phyloP scores from a whole-genome alignment of 2,888 invertebrate genomes.

The Drosophila ezoana region DNA sequence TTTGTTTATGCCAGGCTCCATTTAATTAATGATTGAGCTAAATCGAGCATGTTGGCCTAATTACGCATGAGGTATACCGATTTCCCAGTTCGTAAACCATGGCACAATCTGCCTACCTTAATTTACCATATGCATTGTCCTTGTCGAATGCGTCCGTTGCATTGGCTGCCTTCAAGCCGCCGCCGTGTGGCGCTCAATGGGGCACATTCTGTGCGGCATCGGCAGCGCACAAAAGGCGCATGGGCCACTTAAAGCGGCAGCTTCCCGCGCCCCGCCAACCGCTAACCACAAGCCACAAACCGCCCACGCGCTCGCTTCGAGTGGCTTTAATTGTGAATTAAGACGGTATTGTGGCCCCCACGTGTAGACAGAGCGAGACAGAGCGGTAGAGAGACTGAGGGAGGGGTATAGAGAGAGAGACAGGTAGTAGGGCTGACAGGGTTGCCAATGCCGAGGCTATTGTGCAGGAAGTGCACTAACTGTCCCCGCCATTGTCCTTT shows the following conservation, averaged over 20 bases:
- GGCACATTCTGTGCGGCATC: conserved; percentile 54
- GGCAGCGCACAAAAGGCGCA: conserved; percentile 64
- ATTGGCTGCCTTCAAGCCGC: conserved; percentile 27
- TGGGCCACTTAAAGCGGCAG: conserved; percentile 68
- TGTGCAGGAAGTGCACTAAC: conserved; percentile 62
- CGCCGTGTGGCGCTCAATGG: conserved; percentile 52
- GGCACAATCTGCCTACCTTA: conserved; percentile 12
- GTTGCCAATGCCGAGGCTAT: conserved; percentile 74
- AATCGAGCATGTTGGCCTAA: conserved; percentile 38
- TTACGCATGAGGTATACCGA: conserved; percentile 22
- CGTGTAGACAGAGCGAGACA: conserved; percentile 47
- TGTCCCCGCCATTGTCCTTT: conserved; percentile 51
- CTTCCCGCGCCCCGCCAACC: neutral
- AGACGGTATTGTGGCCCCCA: conserved; percentile 82
- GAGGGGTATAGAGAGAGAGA: neutral
- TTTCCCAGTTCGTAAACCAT: conserved; percentile 11
- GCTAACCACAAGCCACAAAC: neutral
- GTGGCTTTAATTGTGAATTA: conserved; percentile 84
- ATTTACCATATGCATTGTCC: conserved; percentile 45
- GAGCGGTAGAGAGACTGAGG: neutral
- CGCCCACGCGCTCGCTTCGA: conserved; percentile 60
- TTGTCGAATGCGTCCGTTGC: conserved; percentile 43
- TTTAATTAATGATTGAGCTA: conserved; percentile 11
- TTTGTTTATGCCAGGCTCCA: neutral
- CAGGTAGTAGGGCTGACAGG: conserved; percentile 31